Conservation (phyloP, 1,140 invertebrate genomes). For the Carcinoscorpius rotundicauda region DNA sequence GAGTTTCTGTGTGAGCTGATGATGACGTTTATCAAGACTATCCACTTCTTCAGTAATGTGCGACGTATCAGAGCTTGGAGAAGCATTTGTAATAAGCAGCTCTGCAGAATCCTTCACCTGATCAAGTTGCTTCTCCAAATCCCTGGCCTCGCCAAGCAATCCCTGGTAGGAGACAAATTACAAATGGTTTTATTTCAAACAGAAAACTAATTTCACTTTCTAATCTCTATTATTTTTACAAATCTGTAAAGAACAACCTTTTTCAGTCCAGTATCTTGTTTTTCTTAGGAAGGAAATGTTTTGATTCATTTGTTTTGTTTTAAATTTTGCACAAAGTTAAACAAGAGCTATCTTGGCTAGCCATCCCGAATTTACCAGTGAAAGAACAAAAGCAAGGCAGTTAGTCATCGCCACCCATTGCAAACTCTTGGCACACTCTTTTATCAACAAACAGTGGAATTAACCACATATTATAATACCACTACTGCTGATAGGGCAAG, state of each 20-base stretch:
- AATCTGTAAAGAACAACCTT: slow-evolving; percentile 37
- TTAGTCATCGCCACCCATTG: too few species aligned
- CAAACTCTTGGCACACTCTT: too few species aligned
- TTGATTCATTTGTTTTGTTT: too few species aligned
- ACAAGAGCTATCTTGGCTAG: too few species aligned
- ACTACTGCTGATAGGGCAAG: too few species aligned
- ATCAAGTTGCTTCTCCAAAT: slow-evolving; percentile 62
- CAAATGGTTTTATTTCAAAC: neutral
- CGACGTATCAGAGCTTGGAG: slow-evolving; percentile 47
- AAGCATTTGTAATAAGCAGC: slow-evolving; percentile 56
- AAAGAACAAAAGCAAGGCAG: too few species aligned
- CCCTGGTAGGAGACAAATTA: slow-evolving; percentile 5
- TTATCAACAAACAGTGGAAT: too few species aligned
- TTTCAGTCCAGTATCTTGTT: too few species aligned
- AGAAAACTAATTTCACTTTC: neutral
- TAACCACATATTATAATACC: too few species aligned
- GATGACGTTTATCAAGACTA: slow-evolving; percentile 59
- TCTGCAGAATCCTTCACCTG: slow-evolving; percentile 52
- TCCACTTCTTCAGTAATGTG: slow-evolving; percentile 65
- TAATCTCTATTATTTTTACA: neutral
- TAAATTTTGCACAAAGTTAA: too few species aligned
- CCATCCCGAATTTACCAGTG: too few species aligned
- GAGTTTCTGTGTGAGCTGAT: slow-evolving; percentile 58
- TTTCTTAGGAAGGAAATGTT: too few species aligned
- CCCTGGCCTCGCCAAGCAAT: slow-evolving; percentile 44